Evolutionary conservation across 1,140 invertebrate species (phyloP), one percentile per base, ranked within the genome.

Genomic region (Acarapis woodi): DNA sequence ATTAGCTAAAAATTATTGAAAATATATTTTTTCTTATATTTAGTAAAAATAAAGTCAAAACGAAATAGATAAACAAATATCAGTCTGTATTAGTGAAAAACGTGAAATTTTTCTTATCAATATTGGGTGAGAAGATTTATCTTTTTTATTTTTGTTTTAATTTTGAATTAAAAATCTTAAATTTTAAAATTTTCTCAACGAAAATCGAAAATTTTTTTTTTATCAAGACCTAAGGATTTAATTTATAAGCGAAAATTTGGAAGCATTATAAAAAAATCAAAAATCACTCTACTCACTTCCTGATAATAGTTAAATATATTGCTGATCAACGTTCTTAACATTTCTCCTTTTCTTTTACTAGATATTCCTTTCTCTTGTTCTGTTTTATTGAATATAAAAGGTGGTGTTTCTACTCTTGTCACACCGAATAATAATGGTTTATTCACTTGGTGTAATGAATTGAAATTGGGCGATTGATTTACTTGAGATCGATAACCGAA

Each of bases 361-460:
- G 83, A 77, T 49, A 96, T 82, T 16, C 88, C 90, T 47, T 80
- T 74, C 48, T 76, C 70, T n/a, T 85, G 68, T 48, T 94, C 83
- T 35, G 77, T 71, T 1, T 77, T 75, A 48, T 80, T 75, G 48
- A 76, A 71, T n/a, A 87, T 69, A n/a, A n/a, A n/a, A 48, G 94
- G 82, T 34, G 77, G 71, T 0, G 78, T 78, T 53, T 90, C 83
- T 43, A 80, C 72, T 51, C 80, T 71, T 3, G 76, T 80, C 10
- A 90, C 76, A 3, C 88, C 87, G 37, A 88, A 65, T 63, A 96
- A 68, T 14, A 96, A 58, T 54, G 87, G 80, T 53, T 82, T 83
- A 50, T 72, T 70, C 44, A 8, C 6, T 25, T 12, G 24, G 6
- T 25, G 12, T n/a, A n/a, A n/a, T n/a, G n/a, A n/a, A n/a, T n/a